Evolutionary conservation across 2,888 invertebrate species (phyloP).

Genomic region (Tetropium fuscum): DNA sequence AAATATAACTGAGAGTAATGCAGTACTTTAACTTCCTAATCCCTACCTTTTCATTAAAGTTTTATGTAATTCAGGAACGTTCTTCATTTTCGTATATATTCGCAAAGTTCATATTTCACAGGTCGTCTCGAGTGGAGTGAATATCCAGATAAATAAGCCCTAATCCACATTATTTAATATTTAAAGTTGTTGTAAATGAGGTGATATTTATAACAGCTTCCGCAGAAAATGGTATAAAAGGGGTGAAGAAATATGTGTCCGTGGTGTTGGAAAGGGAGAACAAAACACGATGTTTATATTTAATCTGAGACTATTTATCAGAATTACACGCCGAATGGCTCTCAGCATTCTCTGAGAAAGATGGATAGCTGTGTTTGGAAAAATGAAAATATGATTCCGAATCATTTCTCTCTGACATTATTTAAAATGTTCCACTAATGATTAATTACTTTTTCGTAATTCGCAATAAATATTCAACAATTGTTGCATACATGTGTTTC

Average conservation of each 20-base stretch:
- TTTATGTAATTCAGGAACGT: conserved; percentile 1
- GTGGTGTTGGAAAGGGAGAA: conserved; percentile 31
- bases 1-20: conserved; percentile 15
- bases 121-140: conserved; percentile 9
- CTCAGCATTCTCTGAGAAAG: conserved; percentile 54
- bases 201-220: conserved; percentile 37
- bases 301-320: conserved; percentile 52
- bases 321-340: conserved; percentile 47
- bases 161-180: conserved; percentile 45
- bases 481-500: conserved; percentile 40
- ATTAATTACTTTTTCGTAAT: conserved; percentile 50
- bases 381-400: conserved; percentile 61
- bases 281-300: conserved; percentile 46
- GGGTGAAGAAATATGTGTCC: conserved; percentile 36
- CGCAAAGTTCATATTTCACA: conserved; percentile 15
- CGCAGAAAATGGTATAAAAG: conserved; percentile 32
- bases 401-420: conserved; percentile 60
- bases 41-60: conserved; percentile 18
- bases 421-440: conserved; percentile 56
- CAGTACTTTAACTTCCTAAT: not conserved
- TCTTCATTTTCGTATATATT: conserved; percentile 5
- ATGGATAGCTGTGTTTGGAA: conserved; percentile 57
- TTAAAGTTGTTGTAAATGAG: conserved; percentile 40
- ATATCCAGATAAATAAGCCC: conserved; percentile 40
- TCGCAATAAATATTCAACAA: conserved; percentile 46